A percentile compares a stretch with the other conserved stretches of the same genome.
phyloP scores from a whole-genome alignment of 2,888 invertebrate genomes.

The Lycophotia porphyrea region DNA sequence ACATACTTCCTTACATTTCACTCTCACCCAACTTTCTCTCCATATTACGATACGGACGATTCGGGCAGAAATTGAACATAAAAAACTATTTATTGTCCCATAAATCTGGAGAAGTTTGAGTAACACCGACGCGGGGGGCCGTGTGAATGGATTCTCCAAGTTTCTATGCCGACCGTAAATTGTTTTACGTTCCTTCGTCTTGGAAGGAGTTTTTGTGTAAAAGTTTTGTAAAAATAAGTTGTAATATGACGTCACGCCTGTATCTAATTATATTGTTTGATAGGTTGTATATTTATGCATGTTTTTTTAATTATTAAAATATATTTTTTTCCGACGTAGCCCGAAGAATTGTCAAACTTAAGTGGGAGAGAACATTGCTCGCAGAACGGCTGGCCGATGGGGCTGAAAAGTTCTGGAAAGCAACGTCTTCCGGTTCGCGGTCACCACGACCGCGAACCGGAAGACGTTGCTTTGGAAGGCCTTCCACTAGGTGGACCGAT shows the following conservation, averaged over 20 bases:
- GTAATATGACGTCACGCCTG: not conserved
- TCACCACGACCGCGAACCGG: no score
- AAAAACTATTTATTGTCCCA: constrained; percentile 64
- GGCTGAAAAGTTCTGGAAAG: no score
- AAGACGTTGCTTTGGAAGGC: no score
- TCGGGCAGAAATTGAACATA: constrained; percentile 59
- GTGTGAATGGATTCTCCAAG: constrained; percentile 45
- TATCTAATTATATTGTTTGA: not conserved
- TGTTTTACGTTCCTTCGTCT: constrained; percentile 34
- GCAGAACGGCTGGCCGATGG: no score
- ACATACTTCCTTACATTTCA: constrained; percentile 25
- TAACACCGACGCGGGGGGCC: constrained; percentile 48
- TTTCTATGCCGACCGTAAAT: constrained; percentile 43
- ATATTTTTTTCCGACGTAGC: no score
- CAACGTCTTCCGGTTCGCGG: no score
- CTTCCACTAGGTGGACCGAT: no score
- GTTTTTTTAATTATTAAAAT: not conserved
- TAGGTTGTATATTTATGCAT: not conserved
- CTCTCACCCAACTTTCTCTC: constrained; percentile 23
- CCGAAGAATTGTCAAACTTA: no score
- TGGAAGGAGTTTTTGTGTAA: not conserved
- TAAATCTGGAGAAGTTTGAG: constrained; percentile 62
- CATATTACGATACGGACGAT: constrained; percentile 30
- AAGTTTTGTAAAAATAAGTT: constrained; percentile 4
- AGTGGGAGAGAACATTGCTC: no score